Evolutionary conservation across 2,113 vertebrate genomes (phyloP).

Genomic region (Antechinus flavipes): DNA sequence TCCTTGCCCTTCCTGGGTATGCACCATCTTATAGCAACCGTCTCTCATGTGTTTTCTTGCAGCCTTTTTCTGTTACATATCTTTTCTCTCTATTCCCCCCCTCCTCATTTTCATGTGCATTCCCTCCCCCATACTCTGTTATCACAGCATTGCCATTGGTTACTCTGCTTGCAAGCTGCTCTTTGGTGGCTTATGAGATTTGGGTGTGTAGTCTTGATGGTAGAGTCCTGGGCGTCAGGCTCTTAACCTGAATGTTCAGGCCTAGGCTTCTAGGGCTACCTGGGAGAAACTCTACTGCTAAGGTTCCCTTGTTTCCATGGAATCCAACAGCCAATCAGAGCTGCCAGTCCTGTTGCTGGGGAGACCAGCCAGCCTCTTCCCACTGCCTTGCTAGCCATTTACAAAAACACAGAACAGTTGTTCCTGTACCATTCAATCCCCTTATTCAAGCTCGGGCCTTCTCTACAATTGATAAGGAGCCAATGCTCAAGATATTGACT

Average conservation of each 20-base stretch:
- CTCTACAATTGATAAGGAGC: slow-evolving; percentile 27
- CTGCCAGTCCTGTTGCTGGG: slow-evolving; percentile 78
- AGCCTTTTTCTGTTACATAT: slow-evolving; percentile 22
- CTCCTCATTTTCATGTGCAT: slow-evolving; percentile 11
- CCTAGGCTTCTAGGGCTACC: slow-evolving; percentile 63
- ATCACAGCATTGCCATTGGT: neutral
- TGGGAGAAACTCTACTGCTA: slow-evolving; percentile 71
- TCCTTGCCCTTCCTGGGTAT: neutral
- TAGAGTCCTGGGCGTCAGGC: slow-evolving; percentile 11
- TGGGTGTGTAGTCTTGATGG: neutral
- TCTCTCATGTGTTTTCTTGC: neutral
- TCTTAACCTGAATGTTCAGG: slow-evolving; percentile 43
- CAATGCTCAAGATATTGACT: neutral
- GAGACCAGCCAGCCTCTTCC: slow-evolving; percentile 77
- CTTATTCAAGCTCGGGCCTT: slow-evolving; percentile 49
- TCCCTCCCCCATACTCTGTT: neutral
- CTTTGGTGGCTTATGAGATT: neutral
- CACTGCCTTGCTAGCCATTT: slow-evolving; percentile 69
- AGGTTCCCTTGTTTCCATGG: slow-evolving; percentile 78
- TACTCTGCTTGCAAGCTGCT: neutral
- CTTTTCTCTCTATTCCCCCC: slow-evolving; percentile 8
- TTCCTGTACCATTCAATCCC: slow-evolving; percentile 54
- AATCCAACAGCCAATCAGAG: slow-evolving; percentile 76
- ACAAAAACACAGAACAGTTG: slow-evolving; percentile 58
- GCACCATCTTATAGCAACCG: neutral